phyloP scores from a whole-genome alignment of 2,797 vertebrate genomes.

The Hemitrygon akajei region DNA sequence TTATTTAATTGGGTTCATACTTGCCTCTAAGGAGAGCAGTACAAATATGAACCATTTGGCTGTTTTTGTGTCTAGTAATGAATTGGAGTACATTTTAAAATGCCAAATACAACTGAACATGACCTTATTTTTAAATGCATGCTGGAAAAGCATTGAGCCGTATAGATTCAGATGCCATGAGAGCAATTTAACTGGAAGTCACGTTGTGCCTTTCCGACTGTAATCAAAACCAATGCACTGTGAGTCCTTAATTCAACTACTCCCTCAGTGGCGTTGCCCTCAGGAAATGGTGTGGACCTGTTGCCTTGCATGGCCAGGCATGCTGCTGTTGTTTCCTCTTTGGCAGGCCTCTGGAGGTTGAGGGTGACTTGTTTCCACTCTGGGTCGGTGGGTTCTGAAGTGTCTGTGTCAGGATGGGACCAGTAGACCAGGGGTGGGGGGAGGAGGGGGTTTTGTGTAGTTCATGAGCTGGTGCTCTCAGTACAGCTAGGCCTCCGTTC shows the following conservation, averaged over 20 bases:
- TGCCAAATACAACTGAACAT: background rate
- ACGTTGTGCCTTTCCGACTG: background rate
- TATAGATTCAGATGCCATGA: background rate
- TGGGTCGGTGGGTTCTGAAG: no score
- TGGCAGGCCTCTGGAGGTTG: no score
- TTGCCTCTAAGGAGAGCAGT: background rate
- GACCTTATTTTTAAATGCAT: background rate
- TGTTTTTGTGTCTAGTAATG: background rate
- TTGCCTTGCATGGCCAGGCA: no score
- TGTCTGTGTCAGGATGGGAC: no score
- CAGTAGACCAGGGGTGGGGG: no score
- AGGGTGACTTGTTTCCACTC: no score
- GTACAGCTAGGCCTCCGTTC: no score
- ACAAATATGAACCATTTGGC: background rate
- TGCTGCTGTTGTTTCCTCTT: no score
- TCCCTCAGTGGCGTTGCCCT: background rate
- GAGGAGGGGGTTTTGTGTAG: no score
- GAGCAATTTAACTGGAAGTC: background rate
- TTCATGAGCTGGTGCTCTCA: no score
- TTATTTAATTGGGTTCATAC: background rate
- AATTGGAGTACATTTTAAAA: background rate
- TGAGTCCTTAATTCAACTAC: background rate
- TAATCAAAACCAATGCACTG: background rate
- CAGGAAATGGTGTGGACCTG: background rate
- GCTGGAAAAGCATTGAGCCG: background rate